Conservation (phyloP, 1,140 invertebrate genomes). For the Plutomurus gul region DNA sequence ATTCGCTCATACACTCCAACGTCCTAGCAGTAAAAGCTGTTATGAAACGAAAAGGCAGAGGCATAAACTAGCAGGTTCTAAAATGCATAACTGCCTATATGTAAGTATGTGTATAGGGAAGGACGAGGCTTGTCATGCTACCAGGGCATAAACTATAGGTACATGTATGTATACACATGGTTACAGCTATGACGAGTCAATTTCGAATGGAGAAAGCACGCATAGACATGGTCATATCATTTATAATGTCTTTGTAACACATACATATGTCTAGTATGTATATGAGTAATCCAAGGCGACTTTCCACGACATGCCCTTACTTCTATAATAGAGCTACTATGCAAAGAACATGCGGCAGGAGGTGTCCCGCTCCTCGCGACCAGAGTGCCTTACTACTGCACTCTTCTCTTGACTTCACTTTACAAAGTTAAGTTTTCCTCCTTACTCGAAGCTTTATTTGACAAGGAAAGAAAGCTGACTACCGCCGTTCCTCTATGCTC, state of each 20-base stretch:
- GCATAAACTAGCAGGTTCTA: neutral
- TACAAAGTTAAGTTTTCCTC: slow-evolving; percentile 1
- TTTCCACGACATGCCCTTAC: neutral
- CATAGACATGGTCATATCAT: neutral
- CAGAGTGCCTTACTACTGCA: neutral
- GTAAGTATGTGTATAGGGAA: neutral
- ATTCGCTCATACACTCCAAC: neutral
- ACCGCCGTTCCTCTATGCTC: neutral
- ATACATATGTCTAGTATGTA: neutral
- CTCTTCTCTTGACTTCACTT: slow-evolving; percentile 5
- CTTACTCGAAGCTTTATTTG: slow-evolving; percentile 7
- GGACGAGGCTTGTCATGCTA: neutral
- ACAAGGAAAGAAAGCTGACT: neutral
- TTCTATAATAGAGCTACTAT: no score
- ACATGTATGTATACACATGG: neutral
- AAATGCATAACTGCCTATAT: neutral
- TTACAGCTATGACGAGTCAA: neutral
- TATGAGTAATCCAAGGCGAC: slow-evolving; percentile 24
- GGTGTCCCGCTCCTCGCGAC: neutral
- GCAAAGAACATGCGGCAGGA: no score
- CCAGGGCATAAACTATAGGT: no score
- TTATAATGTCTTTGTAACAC: slow-evolving; percentile 29
- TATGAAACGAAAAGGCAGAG: neutral
- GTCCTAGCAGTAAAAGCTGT: neutral
- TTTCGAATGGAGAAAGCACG: neutral